Percentiles rank a stretch among this genome's conserved stretches.
Evolutionary conservation across 2,113 vertebrate genomes (phyloP).

Genomic region (Alces alces): DNA sequence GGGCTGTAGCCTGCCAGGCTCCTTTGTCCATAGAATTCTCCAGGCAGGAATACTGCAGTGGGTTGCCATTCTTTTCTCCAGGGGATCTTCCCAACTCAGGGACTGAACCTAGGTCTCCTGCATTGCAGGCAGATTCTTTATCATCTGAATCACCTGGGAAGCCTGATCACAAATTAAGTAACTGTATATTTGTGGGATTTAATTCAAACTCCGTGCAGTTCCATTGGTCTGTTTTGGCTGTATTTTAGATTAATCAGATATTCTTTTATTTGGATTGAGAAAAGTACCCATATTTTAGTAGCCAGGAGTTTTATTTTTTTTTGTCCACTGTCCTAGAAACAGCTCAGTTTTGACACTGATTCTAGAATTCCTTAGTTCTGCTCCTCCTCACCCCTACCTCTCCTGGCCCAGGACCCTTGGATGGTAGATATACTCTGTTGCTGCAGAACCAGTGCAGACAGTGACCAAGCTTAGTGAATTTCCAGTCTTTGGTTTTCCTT

Average conservation of each 20-base stretch:
- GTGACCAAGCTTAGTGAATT: neutral
- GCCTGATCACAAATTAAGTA: neutral
- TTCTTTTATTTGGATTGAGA: neutral
- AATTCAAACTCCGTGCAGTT: neutral
- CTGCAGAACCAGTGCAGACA: neutral
- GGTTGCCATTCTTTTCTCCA: neutral
- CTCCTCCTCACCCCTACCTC: neutral
- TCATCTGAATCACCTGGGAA: neutral
- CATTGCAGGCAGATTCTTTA: neutral
- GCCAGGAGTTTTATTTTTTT: neutral
- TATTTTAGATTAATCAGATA: neutral
- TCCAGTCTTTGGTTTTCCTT: neutral
- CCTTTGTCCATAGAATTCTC: neutral
- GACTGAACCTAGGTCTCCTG: neutral
- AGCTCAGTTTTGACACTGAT: neutral
- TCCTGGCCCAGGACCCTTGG: neutral
- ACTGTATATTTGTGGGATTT: neutral
- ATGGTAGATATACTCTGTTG: neutral
- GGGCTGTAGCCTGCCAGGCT: neutral
- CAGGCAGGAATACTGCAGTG: neutral
- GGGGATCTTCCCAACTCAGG: neutral
- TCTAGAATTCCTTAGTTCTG: neutral
- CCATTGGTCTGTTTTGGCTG: neutral
- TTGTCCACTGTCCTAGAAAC: neutral
- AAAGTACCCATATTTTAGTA: neutral